phyloP scores from a whole-genome alignment of 2,113 vertebrate genomes.

The Tetrao urogallus region DNA sequence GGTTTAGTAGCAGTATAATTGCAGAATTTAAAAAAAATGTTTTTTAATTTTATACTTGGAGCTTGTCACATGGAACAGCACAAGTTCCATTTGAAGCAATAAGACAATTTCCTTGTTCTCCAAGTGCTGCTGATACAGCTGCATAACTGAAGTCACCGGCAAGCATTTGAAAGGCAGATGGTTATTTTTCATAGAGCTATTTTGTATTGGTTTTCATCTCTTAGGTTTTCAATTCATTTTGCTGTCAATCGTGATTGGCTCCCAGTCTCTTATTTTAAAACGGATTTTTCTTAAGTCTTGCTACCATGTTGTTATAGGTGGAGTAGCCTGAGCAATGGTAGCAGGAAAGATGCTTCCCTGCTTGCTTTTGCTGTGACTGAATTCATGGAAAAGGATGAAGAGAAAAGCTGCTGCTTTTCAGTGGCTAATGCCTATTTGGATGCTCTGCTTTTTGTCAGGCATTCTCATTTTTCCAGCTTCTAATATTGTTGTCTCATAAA shows the following conservation, averaged over 20 bases:
- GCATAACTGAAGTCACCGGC: background rate
- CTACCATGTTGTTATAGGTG: background rate
- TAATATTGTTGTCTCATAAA: slow-evolving; percentile 32
- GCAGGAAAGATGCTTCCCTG: background rate
- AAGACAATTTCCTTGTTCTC: background rate
- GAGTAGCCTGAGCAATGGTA: background rate
- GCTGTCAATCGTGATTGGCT: background rate
- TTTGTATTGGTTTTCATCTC: background rate
- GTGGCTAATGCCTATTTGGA: background rate
- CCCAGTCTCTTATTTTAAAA: background rate
- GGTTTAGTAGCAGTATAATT: background rate
- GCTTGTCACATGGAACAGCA: background rate
- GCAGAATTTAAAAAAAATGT: background rate
- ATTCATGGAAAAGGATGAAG: background rate
- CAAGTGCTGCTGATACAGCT: background rate
- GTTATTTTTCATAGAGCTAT: background rate
- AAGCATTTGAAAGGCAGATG: background rate
- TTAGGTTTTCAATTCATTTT: background rate
- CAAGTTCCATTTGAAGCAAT: background rate
- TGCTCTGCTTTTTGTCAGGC: slow-evolving; percentile 11
- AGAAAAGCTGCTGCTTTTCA: background rate
- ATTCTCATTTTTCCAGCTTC: slow-evolving; percentile 35
- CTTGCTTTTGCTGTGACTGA: background rate
- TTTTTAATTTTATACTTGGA: background rate
- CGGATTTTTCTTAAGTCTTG: background rate